These are phyloP conservation scores for Serrognathus titanus DNA, from an alignment of 2,888 invertebrate species.

Conservation along the genomic window DNA sequence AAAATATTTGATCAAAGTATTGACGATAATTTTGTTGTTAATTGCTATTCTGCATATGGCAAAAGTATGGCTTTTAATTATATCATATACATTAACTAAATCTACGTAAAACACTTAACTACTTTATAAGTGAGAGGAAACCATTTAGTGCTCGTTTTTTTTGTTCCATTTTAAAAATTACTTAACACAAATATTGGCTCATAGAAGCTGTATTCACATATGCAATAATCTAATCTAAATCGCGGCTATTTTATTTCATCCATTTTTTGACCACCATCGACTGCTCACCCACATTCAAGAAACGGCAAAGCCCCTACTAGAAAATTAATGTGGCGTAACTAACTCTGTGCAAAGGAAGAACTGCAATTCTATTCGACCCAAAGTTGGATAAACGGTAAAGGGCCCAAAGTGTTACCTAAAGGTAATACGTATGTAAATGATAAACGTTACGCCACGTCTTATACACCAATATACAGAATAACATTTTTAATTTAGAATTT, in stretches of 20 bases:
- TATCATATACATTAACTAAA: constrained; percentile 28
- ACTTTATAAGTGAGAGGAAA: constrained; percentile 31
- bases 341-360: not conserved
- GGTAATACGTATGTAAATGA: not conserved
- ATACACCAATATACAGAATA: constrained; percentile 32
- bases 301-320: not conserved
- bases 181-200: constrained; percentile 21
- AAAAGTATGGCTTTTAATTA: constrained; percentile 36
- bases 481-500: constrained; percentile 24
- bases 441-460: constrained; percentile 10
- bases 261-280: constrained; percentile 4
- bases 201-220: constrained; percentile 24
- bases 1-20: constrained; percentile 3
- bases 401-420: no score
- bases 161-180: constrained; percentile 9
- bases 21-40: constrained; percentile 14
- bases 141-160: constrained; percentile 30
- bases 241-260: constrained; percentile 8
- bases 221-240: constrained; percentile 21
- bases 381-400: not conserved
- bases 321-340: not conserved
- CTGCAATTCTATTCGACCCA: not conserved
- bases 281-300: not conserved
- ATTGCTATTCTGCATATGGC: constrained; percentile 39
- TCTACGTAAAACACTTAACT: constrained; percentile 32